Base-by-base conservation (phyloP, 2,797 vertebrate genomes). In the Synanceia verrucosa region DNA sequence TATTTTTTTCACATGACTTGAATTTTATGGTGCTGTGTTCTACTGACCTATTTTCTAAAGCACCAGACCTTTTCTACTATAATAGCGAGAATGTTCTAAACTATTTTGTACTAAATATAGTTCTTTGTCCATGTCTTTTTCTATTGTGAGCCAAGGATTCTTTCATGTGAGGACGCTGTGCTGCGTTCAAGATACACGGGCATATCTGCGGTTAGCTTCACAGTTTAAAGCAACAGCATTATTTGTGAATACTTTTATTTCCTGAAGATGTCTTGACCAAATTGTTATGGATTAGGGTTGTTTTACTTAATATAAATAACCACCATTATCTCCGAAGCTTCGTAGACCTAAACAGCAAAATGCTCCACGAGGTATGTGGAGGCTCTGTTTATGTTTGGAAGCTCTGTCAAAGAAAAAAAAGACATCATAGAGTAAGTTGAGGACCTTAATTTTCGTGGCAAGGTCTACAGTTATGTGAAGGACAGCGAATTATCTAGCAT, bases 401-500 rank as follows among this genome's bases (percentile, higher is more conserved):
- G n/a, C 4, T 46, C 21, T 3, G 21, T 46, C 11, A 65, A 24
- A 26, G 26, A 9, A 57, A 5, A 23, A 34, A 1, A 14, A 7
- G 0, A 4, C 3, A 11, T 10, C 23, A 1, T 23, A 2, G 9
- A 16, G 18, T 63, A 14, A 39, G 2, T 4, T 13, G 1, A 1
- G 2, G 9, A n/a, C 4, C 2, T 50, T 41, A 57, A 5, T 1
- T 51, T 18, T 34, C 1, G 12, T 41, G 19, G 51, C 4, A 6
- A 47, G 2, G 4, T 31, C 9, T 18, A 14, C 3, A 26, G 4
- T 1, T 6, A 18, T n/a, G n/a, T 47, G 6, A 31, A 36, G 4
- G 21, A 9, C 2, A 2, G 3, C 21, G 46, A 39, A 3, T 21
- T 31, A 0, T 5, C 0, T 0, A 2, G 8, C 1, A 5, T n/a